phyloP scores from a whole-genome alignment of 2,888 invertebrate genomes.

The Osedax fenrisi region DNA sequence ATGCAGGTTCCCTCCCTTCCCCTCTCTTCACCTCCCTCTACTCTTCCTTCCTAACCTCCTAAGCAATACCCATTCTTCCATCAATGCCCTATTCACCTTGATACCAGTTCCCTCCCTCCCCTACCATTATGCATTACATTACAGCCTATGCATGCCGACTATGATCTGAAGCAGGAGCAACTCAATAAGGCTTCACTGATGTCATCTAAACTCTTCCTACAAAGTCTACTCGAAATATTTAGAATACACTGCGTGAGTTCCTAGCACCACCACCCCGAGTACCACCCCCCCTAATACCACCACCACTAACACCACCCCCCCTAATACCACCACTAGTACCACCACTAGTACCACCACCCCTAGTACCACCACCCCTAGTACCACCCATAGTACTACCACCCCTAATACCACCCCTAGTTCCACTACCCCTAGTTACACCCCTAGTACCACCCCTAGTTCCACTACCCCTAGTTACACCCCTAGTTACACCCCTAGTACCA shows the following conservation, averaged over 20 bases:
- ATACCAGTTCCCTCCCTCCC: background rate
- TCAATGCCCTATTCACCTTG: background rate
- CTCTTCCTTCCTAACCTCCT: background rate
- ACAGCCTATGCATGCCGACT: constrained; percentile 80
- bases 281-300: background rate
- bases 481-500: background rate
- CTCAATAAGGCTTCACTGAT: constrained; percentile 89
- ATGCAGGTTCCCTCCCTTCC: constrained; percentile 61
- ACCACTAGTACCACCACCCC: background rate
- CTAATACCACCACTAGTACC: background rate
- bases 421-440: background rate
- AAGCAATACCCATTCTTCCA: background rate
- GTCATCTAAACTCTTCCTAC: constrained; percentile 77
- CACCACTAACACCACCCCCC: background rate
- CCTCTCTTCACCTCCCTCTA: background rate
- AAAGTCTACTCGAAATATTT: constrained; percentile 86
- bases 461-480: background rate
- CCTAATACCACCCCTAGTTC: background rate
- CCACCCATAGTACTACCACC: background rate
- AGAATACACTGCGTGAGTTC: constrained; percentile 40
- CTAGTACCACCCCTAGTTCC: background rate
- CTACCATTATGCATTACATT: constrained; percentile 6
- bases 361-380: background rate
- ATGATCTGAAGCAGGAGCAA: constrained; percentile 90
- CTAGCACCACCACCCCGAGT: background rate